A percentile compares a stretch with the other conserved stretches of the same genome.
phyloP scores from a whole-genome alignment of 92 coral and sea anemone species.

The Phymanthus crucifer region DNA sequence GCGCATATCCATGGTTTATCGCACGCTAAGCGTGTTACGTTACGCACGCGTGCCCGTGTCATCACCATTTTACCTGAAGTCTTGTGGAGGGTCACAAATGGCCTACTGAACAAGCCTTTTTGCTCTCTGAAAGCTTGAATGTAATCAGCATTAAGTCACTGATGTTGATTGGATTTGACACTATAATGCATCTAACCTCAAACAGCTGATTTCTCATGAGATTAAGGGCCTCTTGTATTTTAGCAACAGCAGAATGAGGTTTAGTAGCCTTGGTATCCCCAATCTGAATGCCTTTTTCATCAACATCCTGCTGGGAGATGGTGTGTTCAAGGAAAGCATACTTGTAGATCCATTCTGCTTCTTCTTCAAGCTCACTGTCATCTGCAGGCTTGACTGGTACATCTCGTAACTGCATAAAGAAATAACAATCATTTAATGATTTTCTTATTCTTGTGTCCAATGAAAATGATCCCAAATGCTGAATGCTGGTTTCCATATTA shows the following conservation, averaged over 20 bases:
- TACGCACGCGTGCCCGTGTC: no score
- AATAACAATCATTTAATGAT: not conserved
- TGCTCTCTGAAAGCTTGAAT: no score
- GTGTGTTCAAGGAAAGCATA: constrained; percentile 86
- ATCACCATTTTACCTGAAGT: no score
- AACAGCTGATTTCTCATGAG: constrained; percentile 96
- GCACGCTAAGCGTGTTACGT: no score
- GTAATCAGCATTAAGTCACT: no score
- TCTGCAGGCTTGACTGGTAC: constrained; percentile 86
- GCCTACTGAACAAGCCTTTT: no score
- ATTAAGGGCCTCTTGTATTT: constrained; percentile 90
- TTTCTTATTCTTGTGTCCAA: no score
- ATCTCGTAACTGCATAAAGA: constrained; percentile 55
- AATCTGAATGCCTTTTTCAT: constrained; percentile 68
- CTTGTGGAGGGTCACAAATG: no score
- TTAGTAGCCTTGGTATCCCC: constrained; percentile 59
- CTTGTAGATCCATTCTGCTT: constrained; percentile 94
- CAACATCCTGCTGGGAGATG: constrained; percentile 85
- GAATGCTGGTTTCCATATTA: no score
- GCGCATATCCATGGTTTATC: no score
- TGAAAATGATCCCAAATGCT: no score
- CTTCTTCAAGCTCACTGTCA: constrained; percentile 95
- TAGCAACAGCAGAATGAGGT: constrained; percentile 80
- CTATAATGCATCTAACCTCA: constrained; percentile 62
- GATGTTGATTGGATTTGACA: no score